Conservation (phyloP, 2,797 vertebrate genomes). For the Leptoclinus maculatus region DNA sequence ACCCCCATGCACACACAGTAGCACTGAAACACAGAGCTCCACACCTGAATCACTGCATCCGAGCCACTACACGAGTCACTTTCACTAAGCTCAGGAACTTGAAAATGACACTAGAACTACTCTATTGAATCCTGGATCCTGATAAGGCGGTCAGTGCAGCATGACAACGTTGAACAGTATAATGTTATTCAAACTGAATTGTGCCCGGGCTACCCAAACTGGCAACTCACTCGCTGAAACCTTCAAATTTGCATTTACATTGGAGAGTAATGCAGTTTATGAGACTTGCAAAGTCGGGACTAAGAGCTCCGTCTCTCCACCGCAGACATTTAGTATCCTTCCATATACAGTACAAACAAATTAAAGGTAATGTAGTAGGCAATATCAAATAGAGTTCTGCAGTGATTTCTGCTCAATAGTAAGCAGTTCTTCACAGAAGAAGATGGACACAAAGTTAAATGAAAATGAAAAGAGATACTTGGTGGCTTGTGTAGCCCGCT, state of each 20-base stretch:
- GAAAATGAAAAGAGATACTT: conserved; percentile 28
- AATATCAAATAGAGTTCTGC: conserved; percentile 27
- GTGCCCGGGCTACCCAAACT: conserved; percentile 17
- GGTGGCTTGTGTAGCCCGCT: not conserved
- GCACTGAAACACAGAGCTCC: not conserved
- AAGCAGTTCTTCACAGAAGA: not conserved
- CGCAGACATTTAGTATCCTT: conserved; percentile 33
- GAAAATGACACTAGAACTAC: conserved; percentile 18
- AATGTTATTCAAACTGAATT: conserved; percentile 28
- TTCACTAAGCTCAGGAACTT: conserved; percentile 16
- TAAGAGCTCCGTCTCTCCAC: conserved; percentile 28
- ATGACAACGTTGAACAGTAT: not conserved
- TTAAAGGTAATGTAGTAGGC: conserved; percentile 28
- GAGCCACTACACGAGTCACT: not conserved
- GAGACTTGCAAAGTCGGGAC: conserved; percentile 2
- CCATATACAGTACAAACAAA: conserved; percentile 38
- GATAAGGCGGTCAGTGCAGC: conserved; percentile 2
- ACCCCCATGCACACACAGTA: not conserved
- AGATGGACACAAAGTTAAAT: not conserved
- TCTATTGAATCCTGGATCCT: conserved; percentile 1
- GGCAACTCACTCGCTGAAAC: conserved; percentile 30
- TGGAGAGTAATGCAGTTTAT: conserved; percentile 23
- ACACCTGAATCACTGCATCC: not conserved
- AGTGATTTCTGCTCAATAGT: conserved; percentile 21
- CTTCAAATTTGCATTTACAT: conserved; percentile 41